phyloP scores from a whole-genome alignment of 2,797 vertebrate species.

The Bovichtus variegatus region DNA sequence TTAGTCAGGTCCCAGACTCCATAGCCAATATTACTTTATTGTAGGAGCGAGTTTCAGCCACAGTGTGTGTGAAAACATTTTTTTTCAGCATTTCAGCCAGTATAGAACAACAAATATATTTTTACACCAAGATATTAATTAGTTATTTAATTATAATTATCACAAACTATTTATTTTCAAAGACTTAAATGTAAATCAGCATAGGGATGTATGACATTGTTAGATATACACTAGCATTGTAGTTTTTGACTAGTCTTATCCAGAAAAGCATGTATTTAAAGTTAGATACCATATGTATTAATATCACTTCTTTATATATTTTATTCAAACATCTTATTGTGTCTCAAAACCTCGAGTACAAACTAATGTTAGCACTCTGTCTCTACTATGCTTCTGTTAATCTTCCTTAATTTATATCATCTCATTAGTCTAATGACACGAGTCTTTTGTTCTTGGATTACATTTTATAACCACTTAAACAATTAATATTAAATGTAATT shows the following conservation, averaged over 20 bases:
- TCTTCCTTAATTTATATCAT: constrained; percentile 7
- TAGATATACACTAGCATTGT: too few species aligned
- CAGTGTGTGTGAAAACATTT: not conserved
- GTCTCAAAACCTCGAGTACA: not conserved
- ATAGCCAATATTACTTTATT: not conserved
- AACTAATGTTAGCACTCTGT: not conserved
- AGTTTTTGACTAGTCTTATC: too few species aligned
- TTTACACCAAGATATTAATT: not conserved
- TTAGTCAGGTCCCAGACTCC: not conserved
- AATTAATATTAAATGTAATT: constrained; percentile 10
- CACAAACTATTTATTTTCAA: not conserved
- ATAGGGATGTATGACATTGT: not conserved
- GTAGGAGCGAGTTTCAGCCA: not conserved
- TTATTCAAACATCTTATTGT: not conserved
- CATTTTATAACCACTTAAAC: constrained; percentile 22
- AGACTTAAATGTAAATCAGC: not conserved
- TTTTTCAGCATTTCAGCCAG: not conserved
- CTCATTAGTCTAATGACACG: constrained; percentile 3
- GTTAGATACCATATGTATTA: not conserved
- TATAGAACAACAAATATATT: not conserved
- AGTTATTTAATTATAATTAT: not conserved
- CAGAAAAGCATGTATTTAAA: not conserved
- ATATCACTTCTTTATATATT: not conserved
- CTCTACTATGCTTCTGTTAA: not conserved
- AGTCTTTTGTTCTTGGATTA: constrained; percentile 9